phyloP scores from a whole-genome alignment of 1,140 invertebrate genomes.

The Trachelipus rathkii region DNA sequence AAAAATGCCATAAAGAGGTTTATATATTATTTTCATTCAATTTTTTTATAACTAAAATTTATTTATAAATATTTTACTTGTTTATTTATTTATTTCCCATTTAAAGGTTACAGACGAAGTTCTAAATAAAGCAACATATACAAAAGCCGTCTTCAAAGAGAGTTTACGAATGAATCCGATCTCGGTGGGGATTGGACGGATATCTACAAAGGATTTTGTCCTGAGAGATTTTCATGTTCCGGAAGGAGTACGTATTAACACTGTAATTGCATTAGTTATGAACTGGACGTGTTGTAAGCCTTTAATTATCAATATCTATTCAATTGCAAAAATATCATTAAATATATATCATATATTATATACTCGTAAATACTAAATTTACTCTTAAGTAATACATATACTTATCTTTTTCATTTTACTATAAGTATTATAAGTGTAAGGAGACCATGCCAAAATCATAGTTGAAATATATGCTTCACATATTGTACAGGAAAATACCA shows the following conservation, averaged over 20 bases:
- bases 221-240: constrained; percentile 80
- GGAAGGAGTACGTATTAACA: constrained; percentile 57
- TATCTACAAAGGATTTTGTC: constrained; percentile 67
- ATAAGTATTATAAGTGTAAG: not conserved
- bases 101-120: constrained; percentile 53
- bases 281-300: no score
- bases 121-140: constrained; percentile 62
- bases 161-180: constrained; percentile 76
- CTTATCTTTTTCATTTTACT: not conserved
- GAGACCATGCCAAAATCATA: not conserved
- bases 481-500: no score
- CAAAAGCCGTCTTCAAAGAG: constrained; percentile 78
- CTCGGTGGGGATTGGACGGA: constrained; percentile 72
- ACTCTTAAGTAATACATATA: not conserved
- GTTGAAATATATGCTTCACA: no score
- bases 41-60: no score
- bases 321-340: no score
- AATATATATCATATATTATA: no score
- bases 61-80: not conserved
- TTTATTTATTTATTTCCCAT: not conserved
- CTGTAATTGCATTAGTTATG: no score
- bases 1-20: no score
- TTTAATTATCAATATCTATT: no score
- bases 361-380: not conserved
- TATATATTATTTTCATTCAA: no score